phyloP scores from a whole-genome alignment of 2,113 vertebrate species.

The Miniopterus natalensis region DNA sequence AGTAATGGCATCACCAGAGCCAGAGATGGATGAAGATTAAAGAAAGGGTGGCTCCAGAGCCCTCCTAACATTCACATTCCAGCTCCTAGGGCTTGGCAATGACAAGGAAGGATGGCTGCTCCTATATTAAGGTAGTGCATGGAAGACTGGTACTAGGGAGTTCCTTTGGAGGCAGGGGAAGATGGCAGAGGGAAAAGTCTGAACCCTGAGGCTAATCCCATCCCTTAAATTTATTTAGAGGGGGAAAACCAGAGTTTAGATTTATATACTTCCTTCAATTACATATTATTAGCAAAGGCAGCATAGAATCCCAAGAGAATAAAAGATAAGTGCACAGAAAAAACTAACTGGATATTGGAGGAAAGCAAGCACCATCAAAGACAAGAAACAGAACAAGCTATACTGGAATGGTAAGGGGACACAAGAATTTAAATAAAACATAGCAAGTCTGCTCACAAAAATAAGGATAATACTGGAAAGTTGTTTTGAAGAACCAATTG shows the following conservation, averaged over 20 bases:
- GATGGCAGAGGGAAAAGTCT: neutral
- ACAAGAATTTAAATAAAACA: neutral
- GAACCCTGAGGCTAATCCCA: neutral
- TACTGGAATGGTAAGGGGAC: neutral
- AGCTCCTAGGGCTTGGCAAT: neutral
- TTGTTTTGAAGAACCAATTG: neutral
- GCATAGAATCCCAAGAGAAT: neutral
- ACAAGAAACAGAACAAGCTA: slow-evolving; percentile 3
- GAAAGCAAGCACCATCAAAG: neutral
- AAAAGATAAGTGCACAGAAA: neutral
- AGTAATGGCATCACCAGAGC: neutral
- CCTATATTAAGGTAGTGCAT: neutral
- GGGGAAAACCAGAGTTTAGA: neutral
- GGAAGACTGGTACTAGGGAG: neutral
- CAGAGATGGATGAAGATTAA: neutral
- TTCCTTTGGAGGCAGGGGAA: neutral
- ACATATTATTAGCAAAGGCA: neutral
- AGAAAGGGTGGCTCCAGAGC: neutral
- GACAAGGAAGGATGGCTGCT: neutral
- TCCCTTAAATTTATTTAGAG: neutral
- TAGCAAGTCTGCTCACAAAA: neutral
- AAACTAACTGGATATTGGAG: neutral
- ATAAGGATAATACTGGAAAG: neutral
- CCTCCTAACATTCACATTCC: neutral
- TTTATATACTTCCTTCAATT: neutral